Evolutionary conservation across 2,797 vertebrate species (phyloP), one percentile per base, ranked within the genome.

Genomic region (Trachops cirrhosus): DNA sequence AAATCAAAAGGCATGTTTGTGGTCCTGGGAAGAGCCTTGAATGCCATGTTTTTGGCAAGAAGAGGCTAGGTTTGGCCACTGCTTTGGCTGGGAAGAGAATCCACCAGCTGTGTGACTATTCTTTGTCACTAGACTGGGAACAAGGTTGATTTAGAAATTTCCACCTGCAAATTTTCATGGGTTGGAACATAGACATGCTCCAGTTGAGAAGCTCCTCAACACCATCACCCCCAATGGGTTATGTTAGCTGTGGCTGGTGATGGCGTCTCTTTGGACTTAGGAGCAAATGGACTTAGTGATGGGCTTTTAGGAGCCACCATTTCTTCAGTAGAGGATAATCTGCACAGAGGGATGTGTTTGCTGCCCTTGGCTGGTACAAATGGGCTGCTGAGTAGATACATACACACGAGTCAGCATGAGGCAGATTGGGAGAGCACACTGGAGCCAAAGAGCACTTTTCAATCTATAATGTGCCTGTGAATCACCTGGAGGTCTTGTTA

Each of bases 171-270:
- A n/a, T 37, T n/a, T 71, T 86, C 54, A 24, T 1, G 39, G 26
- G 11, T 62, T 41, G 64, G 26, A 92, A 62, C 8, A 9, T 34
- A 95, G 41, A 8, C 75, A 24, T 0, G 3, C 1, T 46, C 24
- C 3, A 21, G 15, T 54, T 50, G 41, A 19, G 54, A 68, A 26
- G 6, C 19, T 73, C 15, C n/a, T 80, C n/a, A 18, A 6, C 10
- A 46, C 6, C 10, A 0, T 39, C 6, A 1, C 5, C 52, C 62
- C 44, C 15, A 7, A 0, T 2, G 16, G 24, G 21, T 6, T 14
- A 12, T 9, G 18, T 54, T 48, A n/a, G 46, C 93, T 54, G 32
- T 32, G 19, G 21, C 34, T 80, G 48, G 15, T 5, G 9, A 32
- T 6, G 1, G 5, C 59, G 32, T 71, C 57, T 86, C 19, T 71